Base-by-base conservation (phyloP, 2,888 invertebrate species). In the Linnaemya vulpina region DNA sequence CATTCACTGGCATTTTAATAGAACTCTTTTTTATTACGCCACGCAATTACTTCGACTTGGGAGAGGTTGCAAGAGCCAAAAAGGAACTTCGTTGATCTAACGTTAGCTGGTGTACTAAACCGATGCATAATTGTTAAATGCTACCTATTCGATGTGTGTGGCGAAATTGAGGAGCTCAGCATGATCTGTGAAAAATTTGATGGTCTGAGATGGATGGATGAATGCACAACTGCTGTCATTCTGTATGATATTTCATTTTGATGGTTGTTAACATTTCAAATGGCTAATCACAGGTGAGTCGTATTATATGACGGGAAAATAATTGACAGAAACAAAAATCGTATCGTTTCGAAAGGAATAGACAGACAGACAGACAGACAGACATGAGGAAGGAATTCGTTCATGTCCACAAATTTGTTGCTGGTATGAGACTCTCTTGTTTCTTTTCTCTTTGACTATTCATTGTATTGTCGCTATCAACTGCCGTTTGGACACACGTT, bases 251-350 rank as follows among this genome's bases (percentile, higher is more conserved):
- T 65, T 51, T 77, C 46, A 55, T 65, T 73, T 51, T 78, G 62
- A 62, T 40, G 62, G 25, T 70, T 49, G 77, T 51, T 70, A 78
- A 78, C 46, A 78, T 78, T 62, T 60, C 51, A 65, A 68, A 40
- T 53, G 77, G 22, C 25, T 30, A 68, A 68, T 60, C 58, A 58
- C 60, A 58, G 22, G 22, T 25, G 30, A 15, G 40, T 49, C 71
- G 17, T 62, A 35, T 49, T 68, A 62, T 62, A 62, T 78, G 77
- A 78, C 53, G 51, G 67, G 62, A 15, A 70, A 78, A 78, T 70
- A 78, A 78, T 78, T 78, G 77, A 78, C 77, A 78, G 77, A 70
- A 78, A 70, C 67, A 53, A 70, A 68, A 76, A 76, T 76, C 67
- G 62, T 78, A 53, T 78, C 60, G 68, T 62, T n/a, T 46, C 22